Conservation (phyloP, 2,113 vertebrate species). For the Cyanoliseus patagonus region DNA sequence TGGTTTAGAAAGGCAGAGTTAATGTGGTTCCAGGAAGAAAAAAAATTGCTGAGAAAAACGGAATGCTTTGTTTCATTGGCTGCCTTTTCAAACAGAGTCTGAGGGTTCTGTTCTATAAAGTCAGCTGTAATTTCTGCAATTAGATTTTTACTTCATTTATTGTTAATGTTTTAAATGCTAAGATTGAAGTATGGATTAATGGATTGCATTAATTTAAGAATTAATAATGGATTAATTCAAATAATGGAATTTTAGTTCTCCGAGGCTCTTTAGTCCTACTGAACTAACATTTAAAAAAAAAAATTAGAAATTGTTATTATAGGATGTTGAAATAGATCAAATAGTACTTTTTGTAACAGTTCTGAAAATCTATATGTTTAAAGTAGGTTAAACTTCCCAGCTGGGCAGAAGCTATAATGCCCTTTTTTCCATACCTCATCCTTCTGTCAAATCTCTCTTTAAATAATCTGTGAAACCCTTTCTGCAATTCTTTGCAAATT, state of each 20-base stretch:
- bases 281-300: neutral
- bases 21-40: neutral
- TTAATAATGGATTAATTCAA: neutral
- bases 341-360: neutral
- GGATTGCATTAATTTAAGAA: too few species aligned
- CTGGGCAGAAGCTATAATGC: neutral
- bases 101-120: neutral
- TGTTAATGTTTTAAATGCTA: neutral
- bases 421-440: neutral
- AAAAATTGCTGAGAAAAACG: neutral
- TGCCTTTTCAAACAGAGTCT: neutral
- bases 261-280: neutral
- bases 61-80: neutral
- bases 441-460: neutral
- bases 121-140: neutral
- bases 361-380: neutral
- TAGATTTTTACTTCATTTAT: neutral
- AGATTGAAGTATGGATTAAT: neutral
- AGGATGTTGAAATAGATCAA: neutral
- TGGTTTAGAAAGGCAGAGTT: slow-evolving; percentile 32
- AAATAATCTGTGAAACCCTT: neutral
- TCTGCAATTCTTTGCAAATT: neutral
- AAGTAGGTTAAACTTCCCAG: neutral
- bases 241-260: neutral
- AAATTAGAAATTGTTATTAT: neutral